Evolutionary conservation across 2,113 vertebrate species (phyloP).

Genomic region (Dendropsophus ebraccatus): DNA sequence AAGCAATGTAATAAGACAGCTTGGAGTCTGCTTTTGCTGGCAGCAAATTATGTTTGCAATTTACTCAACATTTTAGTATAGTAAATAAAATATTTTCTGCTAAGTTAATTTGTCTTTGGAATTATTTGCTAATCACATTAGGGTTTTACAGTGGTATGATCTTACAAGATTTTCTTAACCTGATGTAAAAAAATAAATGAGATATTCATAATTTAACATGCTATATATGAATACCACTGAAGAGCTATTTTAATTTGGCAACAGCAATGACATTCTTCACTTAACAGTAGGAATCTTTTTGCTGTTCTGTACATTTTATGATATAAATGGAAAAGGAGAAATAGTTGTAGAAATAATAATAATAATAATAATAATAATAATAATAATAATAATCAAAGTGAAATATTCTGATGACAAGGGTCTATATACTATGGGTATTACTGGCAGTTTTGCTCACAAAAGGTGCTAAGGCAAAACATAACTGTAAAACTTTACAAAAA

Average conservation of each 20-base stretch:
- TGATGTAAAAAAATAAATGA: not conserved
- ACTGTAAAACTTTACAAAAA: too few species aligned
- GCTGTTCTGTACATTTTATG: too few species aligned
- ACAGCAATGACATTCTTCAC: not conserved
- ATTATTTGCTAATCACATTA: not conserved
- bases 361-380: too few species aligned
- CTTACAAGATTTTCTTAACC: not conserved
- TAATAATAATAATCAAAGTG: too few species aligned
- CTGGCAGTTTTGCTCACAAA: too few species aligned
- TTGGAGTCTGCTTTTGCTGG: not conserved
- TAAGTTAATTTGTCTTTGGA: not conserved
- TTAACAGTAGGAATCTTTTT: not conserved
- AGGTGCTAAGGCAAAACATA: too few species aligned
- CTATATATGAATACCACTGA: not conserved
- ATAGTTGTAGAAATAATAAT: too few species aligned
- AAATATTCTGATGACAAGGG: too few species aligned
- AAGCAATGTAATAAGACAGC: not conserved
- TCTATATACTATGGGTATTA: too few species aligned
- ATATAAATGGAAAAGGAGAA: too few species aligned
- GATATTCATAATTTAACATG: not conserved
- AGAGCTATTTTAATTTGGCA: not conserved
- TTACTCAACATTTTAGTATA: not conserved
- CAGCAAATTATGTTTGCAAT: not conserved
- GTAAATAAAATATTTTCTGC: not conserved
- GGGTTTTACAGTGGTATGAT: not conserved